Conservation (phyloP, 1,140 invertebrate species). For the Andricus grossulariae region DNA sequence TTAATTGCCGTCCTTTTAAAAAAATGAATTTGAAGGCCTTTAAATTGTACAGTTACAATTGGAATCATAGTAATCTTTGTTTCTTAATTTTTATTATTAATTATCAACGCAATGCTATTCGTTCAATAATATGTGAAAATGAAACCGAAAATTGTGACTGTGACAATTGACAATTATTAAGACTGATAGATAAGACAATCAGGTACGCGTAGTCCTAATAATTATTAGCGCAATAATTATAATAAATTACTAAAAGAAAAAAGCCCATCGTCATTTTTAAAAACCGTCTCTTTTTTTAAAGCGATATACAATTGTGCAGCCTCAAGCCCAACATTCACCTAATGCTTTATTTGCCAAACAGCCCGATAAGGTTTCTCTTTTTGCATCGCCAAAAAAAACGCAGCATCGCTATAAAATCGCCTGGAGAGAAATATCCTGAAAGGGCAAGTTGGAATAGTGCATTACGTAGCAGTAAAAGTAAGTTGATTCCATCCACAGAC, state of each 20-base stretch:
- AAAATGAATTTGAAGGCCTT: too few relatives aligned
- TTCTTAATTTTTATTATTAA: neutral
- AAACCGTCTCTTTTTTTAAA: neutral
- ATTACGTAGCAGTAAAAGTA: constrained; percentile 26
- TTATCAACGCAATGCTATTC: neutral
- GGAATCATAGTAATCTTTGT: too few relatives aligned
- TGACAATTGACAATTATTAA: constrained; percentile 23
- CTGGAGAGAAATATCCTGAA: constrained; percentile 27
- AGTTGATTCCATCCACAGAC: neutral
- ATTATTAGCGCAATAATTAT: constrained; percentile 1
- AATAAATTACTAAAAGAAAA: neutral
- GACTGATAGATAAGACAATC: constrained; percentile 6
- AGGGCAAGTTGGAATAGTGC: neutral
- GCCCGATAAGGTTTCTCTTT: neutral
- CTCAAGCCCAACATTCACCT: neutral
- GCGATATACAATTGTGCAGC: neutral
- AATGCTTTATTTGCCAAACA: constrained; percentile 6
- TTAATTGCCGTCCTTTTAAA: too few relatives aligned
- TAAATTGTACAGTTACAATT: too few relatives aligned
- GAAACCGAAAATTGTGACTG: too few relatives aligned
- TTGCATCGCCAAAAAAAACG: neutral
- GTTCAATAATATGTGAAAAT: too few relatives aligned
- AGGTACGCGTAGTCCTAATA: constrained; percentile 32
- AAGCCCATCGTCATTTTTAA: neutral
- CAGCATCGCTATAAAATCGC: neutral